Evolutionary conservation across 2,113 vertebrate species (phyloP).

Genomic region (Egretta garzetta): DNA sequence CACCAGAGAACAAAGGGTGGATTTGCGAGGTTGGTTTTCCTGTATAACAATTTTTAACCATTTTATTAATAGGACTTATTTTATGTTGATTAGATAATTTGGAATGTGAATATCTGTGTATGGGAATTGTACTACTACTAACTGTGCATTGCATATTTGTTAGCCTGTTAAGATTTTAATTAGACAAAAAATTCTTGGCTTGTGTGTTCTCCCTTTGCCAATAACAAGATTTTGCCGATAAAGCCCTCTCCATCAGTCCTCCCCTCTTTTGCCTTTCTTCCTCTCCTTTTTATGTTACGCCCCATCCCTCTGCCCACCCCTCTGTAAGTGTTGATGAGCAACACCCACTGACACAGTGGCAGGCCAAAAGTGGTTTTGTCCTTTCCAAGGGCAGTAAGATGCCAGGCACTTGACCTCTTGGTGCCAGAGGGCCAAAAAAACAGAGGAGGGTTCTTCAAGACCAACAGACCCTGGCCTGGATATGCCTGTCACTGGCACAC

Average conservation of each 20-base stretch:
- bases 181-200: neutral
- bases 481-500: neutral
- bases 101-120: neutral
- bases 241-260: neutral
- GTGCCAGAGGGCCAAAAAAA: neutral
- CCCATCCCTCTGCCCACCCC: neutral
- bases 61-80: neutral
- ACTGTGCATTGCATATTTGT: neutral
- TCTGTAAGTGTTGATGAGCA: neutral
- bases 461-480: rapidly evolving
- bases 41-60: neutral
- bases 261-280: neutral
- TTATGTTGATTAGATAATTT: neutral
- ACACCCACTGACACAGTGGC: neutral
- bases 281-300: neutral
- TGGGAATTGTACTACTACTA: neutral
- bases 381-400: neutral
- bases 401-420: neutral
- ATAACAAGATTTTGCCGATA: neutral
- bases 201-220: neutral
- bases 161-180: neutral
- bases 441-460: neutral
- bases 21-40: neutral
- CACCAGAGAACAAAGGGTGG: neutral
- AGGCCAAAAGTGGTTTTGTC: neutral